Evolutionary conservation across 2,888 invertebrate genomes (phyloP).

Genomic region (Phoronis australis): DNA sequence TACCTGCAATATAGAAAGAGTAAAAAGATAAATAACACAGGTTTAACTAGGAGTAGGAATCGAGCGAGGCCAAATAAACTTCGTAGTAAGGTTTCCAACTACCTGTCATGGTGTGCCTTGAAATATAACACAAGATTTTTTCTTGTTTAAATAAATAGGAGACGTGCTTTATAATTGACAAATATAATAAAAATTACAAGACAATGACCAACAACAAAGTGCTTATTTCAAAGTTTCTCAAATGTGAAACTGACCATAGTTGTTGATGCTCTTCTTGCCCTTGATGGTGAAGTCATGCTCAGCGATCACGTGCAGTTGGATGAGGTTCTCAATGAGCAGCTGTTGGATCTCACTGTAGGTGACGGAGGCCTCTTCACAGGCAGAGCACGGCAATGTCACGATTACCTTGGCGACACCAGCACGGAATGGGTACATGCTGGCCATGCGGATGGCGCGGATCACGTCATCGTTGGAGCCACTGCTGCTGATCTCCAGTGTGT

Average conservation of each 20-base stretch:
- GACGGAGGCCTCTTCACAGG: conserved; percentile 60
- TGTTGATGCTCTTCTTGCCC: conserved; percentile 68
- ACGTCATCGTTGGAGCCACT: conserved; percentile 23
- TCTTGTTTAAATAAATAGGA: too few relatives aligned
- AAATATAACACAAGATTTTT: too few relatives aligned
- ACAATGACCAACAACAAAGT: too few relatives aligned
- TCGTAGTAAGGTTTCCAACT: too few relatives aligned
- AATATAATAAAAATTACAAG: too few relatives aligned
- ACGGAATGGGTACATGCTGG: conserved; percentile 68
- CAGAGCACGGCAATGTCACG: conserved; percentile 73
- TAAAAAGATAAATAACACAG: conserved; percentile 62
- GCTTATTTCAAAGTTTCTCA: too few relatives aligned
- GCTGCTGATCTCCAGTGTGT: conserved; percentile 25
- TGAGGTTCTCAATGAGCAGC: conserved; percentile 19
- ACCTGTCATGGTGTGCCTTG: too few relatives aligned
- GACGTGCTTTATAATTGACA: too few relatives aligned
- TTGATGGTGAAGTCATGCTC: conserved; percentile 20
- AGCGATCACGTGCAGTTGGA: conserved; percentile 31
- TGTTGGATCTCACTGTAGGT: conserved; percentile 11
- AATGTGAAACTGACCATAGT: too few relatives aligned
- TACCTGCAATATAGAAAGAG: conserved; percentile 55
- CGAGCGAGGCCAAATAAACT: too few relatives aligned
- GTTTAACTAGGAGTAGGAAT: not conserved
- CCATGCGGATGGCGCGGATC: conserved; percentile 61
- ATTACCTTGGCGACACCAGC: conserved; percentile 79